Conservation (phyloP, 2,797 vertebrate species). For the Peromyscus eremicus region DNA sequence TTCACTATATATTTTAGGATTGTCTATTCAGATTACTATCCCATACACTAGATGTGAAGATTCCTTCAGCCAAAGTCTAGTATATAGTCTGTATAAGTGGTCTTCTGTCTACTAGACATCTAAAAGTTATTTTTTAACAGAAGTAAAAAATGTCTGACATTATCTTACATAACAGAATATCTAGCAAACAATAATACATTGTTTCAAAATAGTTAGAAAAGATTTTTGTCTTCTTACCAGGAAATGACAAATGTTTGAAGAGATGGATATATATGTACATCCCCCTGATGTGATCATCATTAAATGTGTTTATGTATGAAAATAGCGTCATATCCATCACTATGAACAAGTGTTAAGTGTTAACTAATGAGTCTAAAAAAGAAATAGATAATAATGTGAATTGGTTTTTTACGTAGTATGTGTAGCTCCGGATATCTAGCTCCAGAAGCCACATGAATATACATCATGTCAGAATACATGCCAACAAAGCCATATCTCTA, state of each 20-base stretch:
- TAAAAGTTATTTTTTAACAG: background rate
- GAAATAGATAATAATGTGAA: background rate
- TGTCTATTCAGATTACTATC: background rate
- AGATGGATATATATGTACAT: background rate
- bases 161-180: background rate
- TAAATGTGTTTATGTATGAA: background rate
- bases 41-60: background rate
- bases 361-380: background rate
- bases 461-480: background rate
- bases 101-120: background rate
- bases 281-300: background rate
- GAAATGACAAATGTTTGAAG: background rate
- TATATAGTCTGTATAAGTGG: background rate
- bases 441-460: background rate
- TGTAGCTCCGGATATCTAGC: background rate
- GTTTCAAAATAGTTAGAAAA: background rate
- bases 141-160: background rate
- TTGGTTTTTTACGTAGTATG: background rate
- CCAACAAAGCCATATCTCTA: background rate
- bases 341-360: background rate
- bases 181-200: background rate
- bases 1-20: background rate
- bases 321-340: background rate
- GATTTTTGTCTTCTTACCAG: background rate
- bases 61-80: background rate